Base-by-base conservation (phyloP, 1,140 invertebrate genomes). In the Nasonia longicornis region DNA sequence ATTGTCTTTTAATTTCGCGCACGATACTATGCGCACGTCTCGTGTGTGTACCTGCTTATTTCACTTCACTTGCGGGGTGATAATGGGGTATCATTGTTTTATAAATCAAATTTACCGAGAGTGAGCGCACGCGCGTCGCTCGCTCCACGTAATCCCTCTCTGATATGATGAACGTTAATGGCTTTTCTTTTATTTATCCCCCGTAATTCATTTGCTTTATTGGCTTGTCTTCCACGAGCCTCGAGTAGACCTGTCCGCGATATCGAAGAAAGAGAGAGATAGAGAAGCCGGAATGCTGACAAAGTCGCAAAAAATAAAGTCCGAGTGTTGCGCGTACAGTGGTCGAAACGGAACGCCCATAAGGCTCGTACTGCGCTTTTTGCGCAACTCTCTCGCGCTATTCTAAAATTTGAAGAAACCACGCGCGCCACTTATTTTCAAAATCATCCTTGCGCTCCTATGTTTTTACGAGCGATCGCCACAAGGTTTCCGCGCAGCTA, bases 1-100 rank as follows among this genome's bases (percentile, higher is more conserved):
- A 80, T 80, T 80, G 78, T 80, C 52, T 58, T 80, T 80, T 80
- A 73, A 74, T 80, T 74, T 80, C 14, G 31, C 78, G n/a, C 42
- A 16, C 45, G 69, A 20, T 11, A 16, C 64, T 26, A 10, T 29
- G 7, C 29, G 12, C 52, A 63, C n/a, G 58, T 16, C 58, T n/a
- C 4, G 16, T 11, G 31, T 31, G 3, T 38, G 35, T 71, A 71
- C 69, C 69, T 20, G 35, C 69, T 71, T 78, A 29, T 70, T 42
- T 26, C 11, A 67, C n/a, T 69, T 12, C 31, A 14, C 14, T 72
- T 22, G 42, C 20, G 16, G 20, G 26, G 22, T 7, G 77, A 70
- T 58, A 31, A 78, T 78, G 48, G 4, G 12, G 3, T 10, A 42
- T 63, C 45, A 64, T 64, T 29, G 26, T 38, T 79, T 67, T 71